Conservation (phyloP, 64 coral and sea anemone species). For the Pachyseris speciosa region DNA sequence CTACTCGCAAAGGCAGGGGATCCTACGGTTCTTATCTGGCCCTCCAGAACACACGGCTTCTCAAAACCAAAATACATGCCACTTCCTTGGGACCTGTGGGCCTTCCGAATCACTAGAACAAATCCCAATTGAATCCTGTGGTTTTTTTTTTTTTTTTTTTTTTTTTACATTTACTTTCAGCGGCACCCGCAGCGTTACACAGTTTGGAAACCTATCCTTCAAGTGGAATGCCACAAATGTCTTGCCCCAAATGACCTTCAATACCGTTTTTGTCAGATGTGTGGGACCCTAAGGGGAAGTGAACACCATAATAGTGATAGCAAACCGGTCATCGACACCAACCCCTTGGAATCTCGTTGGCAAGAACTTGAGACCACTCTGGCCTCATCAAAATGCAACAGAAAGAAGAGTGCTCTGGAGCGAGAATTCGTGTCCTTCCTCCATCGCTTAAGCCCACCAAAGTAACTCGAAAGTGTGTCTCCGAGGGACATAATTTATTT, state of each 20-base stretch:
- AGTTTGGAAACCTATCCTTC: neutral
- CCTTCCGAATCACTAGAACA: neutral
- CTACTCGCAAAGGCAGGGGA: neutral
- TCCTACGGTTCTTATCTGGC: neutral
- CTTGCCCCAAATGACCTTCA: conserved; percentile 9
- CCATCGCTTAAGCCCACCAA: neutral
- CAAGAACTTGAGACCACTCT: neutral
- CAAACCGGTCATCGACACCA: neutral
- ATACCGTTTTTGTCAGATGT: conserved; percentile 9
- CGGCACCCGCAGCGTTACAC: neutral
- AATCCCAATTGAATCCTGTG: neutral
- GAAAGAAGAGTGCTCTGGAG: neutral
- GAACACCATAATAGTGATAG: neutral
- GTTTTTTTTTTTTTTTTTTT: too few species aligned
- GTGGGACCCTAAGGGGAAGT: neutral
- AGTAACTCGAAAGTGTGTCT: neutral
- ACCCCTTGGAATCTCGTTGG: neutral
- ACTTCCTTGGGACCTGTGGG: conserved; percentile 36
- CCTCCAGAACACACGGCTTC: neutral
- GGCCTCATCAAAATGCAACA: neutral
- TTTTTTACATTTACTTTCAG: neutral
- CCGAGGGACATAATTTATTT: neutral
- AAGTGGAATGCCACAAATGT: conserved; percentile 3
- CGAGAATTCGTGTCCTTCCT: neutral
- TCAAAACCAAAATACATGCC: neutral